phyloP scores from a whole-genome alignment of 2,113 vertebrate species.

The Mormyrus iriodes region DNA sequence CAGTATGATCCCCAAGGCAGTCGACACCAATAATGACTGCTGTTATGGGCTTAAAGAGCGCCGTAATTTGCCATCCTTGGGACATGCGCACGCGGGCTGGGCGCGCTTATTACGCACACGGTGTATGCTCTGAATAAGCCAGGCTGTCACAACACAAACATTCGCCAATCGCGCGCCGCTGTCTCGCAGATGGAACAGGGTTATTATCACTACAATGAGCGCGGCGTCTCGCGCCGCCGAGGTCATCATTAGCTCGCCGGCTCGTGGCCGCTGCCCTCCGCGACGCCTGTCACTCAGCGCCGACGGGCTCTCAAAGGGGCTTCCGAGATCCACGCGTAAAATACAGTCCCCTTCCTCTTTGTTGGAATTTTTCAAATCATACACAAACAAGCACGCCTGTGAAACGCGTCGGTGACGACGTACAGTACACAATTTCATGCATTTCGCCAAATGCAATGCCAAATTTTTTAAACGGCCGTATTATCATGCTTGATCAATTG shows the following conservation, averaged over 20 bases:
- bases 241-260: constrained; percentile 39
- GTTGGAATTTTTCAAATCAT: constrained; percentile 2
- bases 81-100: constrained; percentile 26
- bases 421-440: neutral
- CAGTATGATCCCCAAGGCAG: neutral
- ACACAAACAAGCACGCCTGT: neutral
- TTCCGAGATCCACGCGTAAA: neutral
- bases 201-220: constrained; percentile 57
- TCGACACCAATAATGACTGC: constrained; percentile 10
- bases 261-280: constrained; percentile 42
- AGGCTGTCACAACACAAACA: constrained; percentile 53
- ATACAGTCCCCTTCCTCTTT: neutral
- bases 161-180: constrained; percentile 3
- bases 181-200: constrained; percentile 43
- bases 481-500: neutral
- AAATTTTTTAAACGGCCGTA: constrained; percentile 17
- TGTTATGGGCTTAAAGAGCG: neutral
- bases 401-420: neutral
- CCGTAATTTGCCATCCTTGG: constrained; percentile 24
- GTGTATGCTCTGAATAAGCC: constrained; percentile 33
- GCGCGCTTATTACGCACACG: constrained; percentile 23
- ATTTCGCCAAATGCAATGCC: constrained; percentile 20
- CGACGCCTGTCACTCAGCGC: constrained; percentile 20
- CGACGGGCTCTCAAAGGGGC: neutral
- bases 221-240: constrained; percentile 38